These are phyloP conservation scores for Camptogramma bilineatum DNA, from an alignment of 2,888 invertebrate species.

Conservation along the genomic window DNA sequence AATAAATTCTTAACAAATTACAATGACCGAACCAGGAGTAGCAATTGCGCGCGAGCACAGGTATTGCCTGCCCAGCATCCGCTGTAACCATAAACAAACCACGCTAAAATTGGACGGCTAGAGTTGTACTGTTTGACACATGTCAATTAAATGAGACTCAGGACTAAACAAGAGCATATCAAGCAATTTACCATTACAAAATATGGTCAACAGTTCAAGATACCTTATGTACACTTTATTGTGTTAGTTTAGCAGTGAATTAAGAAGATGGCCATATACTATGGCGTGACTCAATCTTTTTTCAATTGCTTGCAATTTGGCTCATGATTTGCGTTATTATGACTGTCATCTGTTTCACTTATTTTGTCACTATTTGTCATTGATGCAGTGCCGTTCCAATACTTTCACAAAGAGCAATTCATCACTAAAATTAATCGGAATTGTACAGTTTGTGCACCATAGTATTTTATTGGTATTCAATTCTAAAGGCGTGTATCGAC, in stretches of 20 bases:
- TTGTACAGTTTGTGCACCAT: not conserved
- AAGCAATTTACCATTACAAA: not conserved
- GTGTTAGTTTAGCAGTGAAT: too few species aligned
- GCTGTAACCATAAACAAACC: conserved; percentile 73
- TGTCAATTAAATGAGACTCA: conserved; percentile 52
- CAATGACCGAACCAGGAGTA: conserved; percentile 16
- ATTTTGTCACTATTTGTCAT: conserved; percentile 36
- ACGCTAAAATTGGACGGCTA: conserved; percentile 70
- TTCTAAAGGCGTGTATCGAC: not conserved
- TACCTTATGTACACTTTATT: too few species aligned
- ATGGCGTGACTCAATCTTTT: conserved; percentile 36
- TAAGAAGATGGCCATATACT: too few species aligned
- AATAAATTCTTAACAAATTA: conserved; percentile 12
- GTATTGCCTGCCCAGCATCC: conserved; percentile 66
- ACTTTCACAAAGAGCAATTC: conserved; percentile 10
- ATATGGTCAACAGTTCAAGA: not conserved
- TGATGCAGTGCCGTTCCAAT: conserved; percentile 11
- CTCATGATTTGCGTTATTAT: conserved; percentile 37
- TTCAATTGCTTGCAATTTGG: conserved; percentile 59
- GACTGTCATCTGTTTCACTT: conserved; percentile 64
- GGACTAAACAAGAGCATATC: conserved; percentile 17
- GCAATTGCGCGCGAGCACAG: conserved; percentile 47
- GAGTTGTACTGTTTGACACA: conserved; percentile 70
- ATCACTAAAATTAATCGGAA: not conserved
- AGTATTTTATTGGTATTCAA: not conserved